Evolutionary conservation across 2,888 invertebrate genomes (phyloP).

Genomic region (Pachymerium ferrugineum): DNA sequence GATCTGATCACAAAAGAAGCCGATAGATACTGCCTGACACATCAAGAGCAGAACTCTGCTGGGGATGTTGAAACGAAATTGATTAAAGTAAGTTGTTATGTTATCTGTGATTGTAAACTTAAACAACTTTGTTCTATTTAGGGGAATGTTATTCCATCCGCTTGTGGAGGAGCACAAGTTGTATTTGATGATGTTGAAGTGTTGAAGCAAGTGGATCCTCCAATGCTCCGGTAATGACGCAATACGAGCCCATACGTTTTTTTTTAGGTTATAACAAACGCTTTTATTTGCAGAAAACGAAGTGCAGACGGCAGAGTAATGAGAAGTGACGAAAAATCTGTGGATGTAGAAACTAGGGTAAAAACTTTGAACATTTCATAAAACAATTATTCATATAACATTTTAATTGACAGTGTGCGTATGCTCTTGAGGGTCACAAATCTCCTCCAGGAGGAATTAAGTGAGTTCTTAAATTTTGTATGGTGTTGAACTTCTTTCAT

Average conservation of each 20-base stretch:
- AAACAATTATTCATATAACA: not conserved
- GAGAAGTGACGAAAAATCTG: not conserved
- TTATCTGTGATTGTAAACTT: too few species aligned
- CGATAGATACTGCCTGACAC: constrained; percentile 84
- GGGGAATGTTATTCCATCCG: constrained; percentile 89
- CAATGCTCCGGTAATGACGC: not conserved
- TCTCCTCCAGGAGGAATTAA: constrained; percentile 12
- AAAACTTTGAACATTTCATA: too few species aligned
- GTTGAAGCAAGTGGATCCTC: constrained; percentile 71
- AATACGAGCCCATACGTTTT: not conserved
- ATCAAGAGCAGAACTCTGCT: constrained; percentile 84
- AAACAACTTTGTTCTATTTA: constrained; percentile 43
- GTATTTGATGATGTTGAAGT: constrained; percentile 92
- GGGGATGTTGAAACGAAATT: constrained; percentile 90
- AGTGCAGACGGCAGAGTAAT: not conserved
- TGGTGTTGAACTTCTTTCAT: not conserved
- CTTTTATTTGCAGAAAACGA: not conserved
- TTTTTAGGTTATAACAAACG: not conserved
- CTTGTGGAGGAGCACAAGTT: constrained; percentile 89
- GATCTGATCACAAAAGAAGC: constrained; percentile 56
- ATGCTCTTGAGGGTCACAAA: constrained; percentile 1
- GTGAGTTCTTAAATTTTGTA: not conserved
- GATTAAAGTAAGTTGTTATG: constrained; percentile 65
- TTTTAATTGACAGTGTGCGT: constrained; percentile 1
- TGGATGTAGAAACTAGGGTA: not conserved